A percentile compares a stretch with the other conserved stretches of the same genome.
These are phyloP conservation scores for Homarus americanus DNA, from an alignment of 1,140 invertebrate species.

Conservation along the genomic window DNA sequence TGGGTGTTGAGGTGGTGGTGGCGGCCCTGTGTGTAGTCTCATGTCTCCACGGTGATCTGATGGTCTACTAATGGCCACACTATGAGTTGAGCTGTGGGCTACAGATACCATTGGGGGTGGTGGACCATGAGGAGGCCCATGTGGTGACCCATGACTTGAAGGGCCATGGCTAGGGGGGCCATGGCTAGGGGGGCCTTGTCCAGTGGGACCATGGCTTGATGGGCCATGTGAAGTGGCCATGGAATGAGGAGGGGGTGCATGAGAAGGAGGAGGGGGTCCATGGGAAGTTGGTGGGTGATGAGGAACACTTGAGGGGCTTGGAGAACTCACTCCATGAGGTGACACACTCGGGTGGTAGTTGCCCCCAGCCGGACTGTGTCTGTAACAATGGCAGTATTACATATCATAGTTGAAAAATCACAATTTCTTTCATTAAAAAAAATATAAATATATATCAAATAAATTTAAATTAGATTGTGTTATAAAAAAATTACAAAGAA, in stretches of 20 bases:
- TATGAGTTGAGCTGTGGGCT: conserved; percentile 48
- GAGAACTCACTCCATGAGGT: conserved; percentile 53
- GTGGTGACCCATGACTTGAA: conserved; percentile 25
- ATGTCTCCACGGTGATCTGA: conserved; percentile 56
- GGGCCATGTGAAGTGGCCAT: conserved; percentile 60
- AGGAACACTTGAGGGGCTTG: conserved; percentile 55
- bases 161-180: conserved; percentile 36
- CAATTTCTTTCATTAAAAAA: neutral
- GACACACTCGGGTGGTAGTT: conserved; percentile 69
- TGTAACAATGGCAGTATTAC: conserved; percentile 12
- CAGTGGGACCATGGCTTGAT: conserved; percentile 42
- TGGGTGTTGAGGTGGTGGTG: conserved; percentile 41
- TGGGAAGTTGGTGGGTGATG: conserved; percentile 55
- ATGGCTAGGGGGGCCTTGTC: conserved; percentile 29
- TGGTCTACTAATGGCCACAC: conserved; percentile 50
- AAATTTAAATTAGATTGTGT: too few relatives aligned
- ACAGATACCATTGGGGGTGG: conserved; percentile 64
- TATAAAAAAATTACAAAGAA: too few relatives aligned
- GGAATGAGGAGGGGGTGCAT: conserved; percentile 47
- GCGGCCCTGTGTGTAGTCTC: conserved; percentile 55
- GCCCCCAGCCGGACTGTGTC: conserved; percentile 69
- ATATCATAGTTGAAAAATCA: neutral
- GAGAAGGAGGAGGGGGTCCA: conserved; percentile 37
- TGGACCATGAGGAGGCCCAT: conserved; percentile 47
- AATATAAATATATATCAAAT: too few relatives aligned